Percentiles rank a stretch among this genome's conserved stretches.
phyloP scores from a whole-genome alignment of 2,888 invertebrate genomes.

The Spilosoma lubricipeda region DNA sequence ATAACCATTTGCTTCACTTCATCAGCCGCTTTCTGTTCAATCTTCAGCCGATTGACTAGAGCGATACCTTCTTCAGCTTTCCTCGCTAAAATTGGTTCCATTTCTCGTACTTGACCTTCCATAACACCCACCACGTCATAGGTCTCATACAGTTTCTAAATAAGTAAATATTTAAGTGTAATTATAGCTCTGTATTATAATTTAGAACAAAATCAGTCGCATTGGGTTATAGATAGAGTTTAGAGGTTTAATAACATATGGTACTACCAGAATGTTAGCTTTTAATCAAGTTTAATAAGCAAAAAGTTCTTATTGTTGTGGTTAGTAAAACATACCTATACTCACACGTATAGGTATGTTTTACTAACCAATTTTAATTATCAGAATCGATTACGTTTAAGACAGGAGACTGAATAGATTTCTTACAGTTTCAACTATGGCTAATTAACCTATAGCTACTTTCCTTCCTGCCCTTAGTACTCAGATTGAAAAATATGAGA shows the following conservation, averaged over 20 bases:
- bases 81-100: slow-evolving; percentile 92
- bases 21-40: slow-evolving; percentile 93
- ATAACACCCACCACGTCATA: slow-evolving; percentile 93
- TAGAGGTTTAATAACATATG: background rate
- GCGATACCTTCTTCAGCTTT: slow-evolving; percentile 90
- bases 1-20: slow-evolving; percentile 92
- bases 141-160: slow-evolving; percentile 92
- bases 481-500: background rate
- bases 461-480: background rate
- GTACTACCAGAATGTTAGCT: background rate
- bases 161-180: background rate
- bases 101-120: slow-evolving; percentile 92
- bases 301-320: no score
- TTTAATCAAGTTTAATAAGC: background rate
- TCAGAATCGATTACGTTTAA: background rate
- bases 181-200: background rate
- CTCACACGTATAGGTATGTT: background rate
- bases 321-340: no score
- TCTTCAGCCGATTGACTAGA: slow-evolving; percentile 90
- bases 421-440: background rate
- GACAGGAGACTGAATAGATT: no score
- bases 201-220: background rate
- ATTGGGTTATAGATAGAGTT: background rate
- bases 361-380: background rate
- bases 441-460: background rate